These are phyloP conservation scores for Netelia virgata DNA, from an alignment of 2,888 invertebrate species.

Conservation along the genomic window DNA sequence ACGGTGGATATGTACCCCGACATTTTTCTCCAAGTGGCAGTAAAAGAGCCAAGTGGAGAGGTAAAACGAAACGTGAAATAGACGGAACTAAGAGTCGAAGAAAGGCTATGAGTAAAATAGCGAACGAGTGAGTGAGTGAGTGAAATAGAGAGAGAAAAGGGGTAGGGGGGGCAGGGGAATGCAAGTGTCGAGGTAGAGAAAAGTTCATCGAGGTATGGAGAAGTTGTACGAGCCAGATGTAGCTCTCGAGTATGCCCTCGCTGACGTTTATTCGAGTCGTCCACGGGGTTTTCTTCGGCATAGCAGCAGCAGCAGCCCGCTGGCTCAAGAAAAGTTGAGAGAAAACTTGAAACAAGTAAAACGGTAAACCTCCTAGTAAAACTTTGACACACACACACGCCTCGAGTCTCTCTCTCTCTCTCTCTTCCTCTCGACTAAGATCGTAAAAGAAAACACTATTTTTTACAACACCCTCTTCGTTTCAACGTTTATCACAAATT, in stretches of 20 bases:
- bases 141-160: conserved; percentile 22
- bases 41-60: conserved; percentile 44
- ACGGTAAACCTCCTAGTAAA: conserved; percentile 43
- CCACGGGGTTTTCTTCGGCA: conserved; percentile 29
- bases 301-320: background rate
- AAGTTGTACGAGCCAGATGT: conserved; percentile 67
- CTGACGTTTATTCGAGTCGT: conserved; percentile 72
- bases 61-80: conserved; percentile 58
- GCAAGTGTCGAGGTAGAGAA: conserved; percentile 4
- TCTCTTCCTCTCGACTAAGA: background rate
- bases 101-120: background rate
- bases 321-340: conserved; percentile 52
- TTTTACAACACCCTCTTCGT: background rate
- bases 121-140: background rate
- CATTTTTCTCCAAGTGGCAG: conserved; percentile 43
- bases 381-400: background rate
- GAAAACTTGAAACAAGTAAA: conserved; percentile 61
- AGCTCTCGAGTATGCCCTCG: conserved; percentile 56
- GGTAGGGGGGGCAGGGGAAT: background rate
- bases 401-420: background rate
- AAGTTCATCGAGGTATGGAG: conserved; percentile 55
- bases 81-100: conserved; percentile 36
- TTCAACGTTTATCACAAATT: conserved; percentile 13
- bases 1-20: background rate
- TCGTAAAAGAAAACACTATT: conserved; percentile 22